Evolutionary conservation across 92 coral and sea anemone genomes (phyloP), one percentile per base, ranked within the genome.

Genomic region (Porites divaricata): DNA sequence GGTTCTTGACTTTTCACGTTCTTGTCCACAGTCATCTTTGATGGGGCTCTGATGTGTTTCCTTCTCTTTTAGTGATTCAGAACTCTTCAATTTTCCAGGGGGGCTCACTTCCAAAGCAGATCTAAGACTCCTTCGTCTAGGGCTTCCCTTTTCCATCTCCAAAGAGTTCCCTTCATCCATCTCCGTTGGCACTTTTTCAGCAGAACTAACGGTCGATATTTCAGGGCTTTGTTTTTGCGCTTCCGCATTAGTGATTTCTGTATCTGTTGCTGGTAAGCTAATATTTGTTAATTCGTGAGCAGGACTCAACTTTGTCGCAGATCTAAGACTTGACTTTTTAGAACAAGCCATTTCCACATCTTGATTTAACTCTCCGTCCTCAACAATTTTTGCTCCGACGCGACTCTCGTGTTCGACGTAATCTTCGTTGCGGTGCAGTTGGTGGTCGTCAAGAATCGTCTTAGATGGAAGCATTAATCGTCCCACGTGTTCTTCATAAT

Each of bases 351-450:
- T 9, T 52, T 45, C 28, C 11, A 52, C 6, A 20, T 66, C 65
- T 11, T 19, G 69, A 23, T 61, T 23, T 9, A n/a, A 56, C 9
- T 79, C 45, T 25, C 56, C 76, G 11, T 19, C 8, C 28, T 2
- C 70, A 63, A 4, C 71, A 61, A 19, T 49, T 72, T 62, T 67
- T 56, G 67, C 23, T 28, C 61, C 25, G 24, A 81, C 77, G 2
- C 13, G 41, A 51, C 59, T 52, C 26, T 51, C 62, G 48, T 24
- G 12, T 22, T 35, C 45, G 45, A 35, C 45, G 45, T 35, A 35
- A 35, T 35, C 45, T 35, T 4, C 45, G 45, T 35, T 35, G 45
- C 3, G 45, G 45, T 35, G 45, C 45, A 35, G 45, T 35, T 35
- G 45, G 45, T 35, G 45, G 45, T 35, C 45, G 16, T 54, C 59